Percentiles rank a stretch among this genome's conserved stretches.
These are phyloP conservation scores for Cyprinodon brontotheroides DNA, from an alignment of 2,113 vertebrate species.

Conservation along the genomic window DNA sequence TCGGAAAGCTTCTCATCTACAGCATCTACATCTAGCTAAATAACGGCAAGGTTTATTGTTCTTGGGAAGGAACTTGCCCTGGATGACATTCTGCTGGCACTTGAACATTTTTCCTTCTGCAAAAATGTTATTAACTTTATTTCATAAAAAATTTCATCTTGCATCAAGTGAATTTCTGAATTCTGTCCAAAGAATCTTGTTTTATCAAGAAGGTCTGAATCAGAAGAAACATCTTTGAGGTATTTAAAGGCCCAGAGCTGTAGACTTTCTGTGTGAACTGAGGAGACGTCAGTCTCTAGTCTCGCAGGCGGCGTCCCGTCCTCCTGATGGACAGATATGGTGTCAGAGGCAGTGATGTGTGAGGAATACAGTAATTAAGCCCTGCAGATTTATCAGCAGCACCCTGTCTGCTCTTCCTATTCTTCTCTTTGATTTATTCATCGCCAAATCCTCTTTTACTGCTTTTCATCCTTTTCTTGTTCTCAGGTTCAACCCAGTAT, in stretches of 20 bases:
- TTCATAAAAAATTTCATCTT: not conserved
- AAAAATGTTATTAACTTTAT: not conserved
- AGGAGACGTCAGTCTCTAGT: not conserved
- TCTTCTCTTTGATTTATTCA: conserved; percentile 10
- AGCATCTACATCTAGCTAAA: not conserved
- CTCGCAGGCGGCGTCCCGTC: conserved; percentile 11
- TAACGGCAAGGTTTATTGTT: too few relatives aligned
- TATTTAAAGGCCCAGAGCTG: not conserved
- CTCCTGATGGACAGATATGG: conserved; percentile 24
- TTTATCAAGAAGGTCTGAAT: too few relatives aligned
- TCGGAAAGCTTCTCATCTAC: too few relatives aligned
- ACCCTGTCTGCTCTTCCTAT: not conserved
- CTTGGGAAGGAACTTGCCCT: too few relatives aligned
- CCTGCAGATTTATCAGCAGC: conserved; percentile 53
- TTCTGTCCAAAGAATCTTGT: not conserved
- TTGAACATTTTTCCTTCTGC: too few relatives aligned
- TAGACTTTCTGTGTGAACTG: not conserved
- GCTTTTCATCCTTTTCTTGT: not conserved
- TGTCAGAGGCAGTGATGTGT: conserved; percentile 27
- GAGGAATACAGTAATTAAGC: conserved; percentile 67
- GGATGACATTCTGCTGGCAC: too few relatives aligned
- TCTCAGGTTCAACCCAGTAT: not conserved
- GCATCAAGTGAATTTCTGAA: not conserved
- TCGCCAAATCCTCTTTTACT: not conserved
- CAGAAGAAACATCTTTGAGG: too few relatives aligned